Evolutionary conservation across 92 coral and sea anemone species (phyloP), one percentile per base, ranked within the genome.

Genomic region (Micromussa lordhowensis): DNA sequence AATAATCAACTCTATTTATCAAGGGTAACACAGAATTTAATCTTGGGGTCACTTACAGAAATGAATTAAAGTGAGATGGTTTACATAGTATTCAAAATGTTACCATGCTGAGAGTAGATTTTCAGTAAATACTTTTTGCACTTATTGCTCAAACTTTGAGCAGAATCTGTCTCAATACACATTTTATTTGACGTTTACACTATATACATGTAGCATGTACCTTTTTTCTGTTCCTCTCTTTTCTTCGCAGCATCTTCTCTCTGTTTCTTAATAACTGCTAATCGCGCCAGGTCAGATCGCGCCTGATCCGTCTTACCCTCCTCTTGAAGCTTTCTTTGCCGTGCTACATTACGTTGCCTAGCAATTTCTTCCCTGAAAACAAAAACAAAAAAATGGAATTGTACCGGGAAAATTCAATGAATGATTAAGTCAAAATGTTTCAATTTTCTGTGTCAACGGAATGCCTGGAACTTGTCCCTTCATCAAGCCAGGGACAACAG

Each of bases 261-360:
- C 87, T 96, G 91, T 88, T 93, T 97, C 78, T 96, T 88, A 30
- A 97, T 94, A 49, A 97, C 90, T 15, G 99, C 98, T 40, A 98
- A 95, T 58, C 99, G 91, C 24, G 99, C 99, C 59, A 98, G 85
- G 74, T 98, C 99, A 49, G 93, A 84, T 34, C 93, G 93, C 10
- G 98, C 99, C 89, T 98, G 94, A 22, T 98, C 98, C 14, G 99
- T 98, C 85, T 98, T 96, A 3, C 98, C 96, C 58, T 96, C 96
- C 18, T 90, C 94, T 21, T 98, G 98, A 36, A 94, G 92, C 78
- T 98, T 98, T 61, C 91, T 91, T 85, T 83, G 90, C 30, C 98
- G 87, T 19, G 51, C 29, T 81, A 86, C 86, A 63, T 94, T 93
- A 73, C 92, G 96, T 74, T 97, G 99, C n/a, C 88, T 90, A 29